These are phyloP conservation scores for Melierax canorus DNA, from an alignment of 2,113 vertebrate species.

Conservation along the genomic window DNA sequence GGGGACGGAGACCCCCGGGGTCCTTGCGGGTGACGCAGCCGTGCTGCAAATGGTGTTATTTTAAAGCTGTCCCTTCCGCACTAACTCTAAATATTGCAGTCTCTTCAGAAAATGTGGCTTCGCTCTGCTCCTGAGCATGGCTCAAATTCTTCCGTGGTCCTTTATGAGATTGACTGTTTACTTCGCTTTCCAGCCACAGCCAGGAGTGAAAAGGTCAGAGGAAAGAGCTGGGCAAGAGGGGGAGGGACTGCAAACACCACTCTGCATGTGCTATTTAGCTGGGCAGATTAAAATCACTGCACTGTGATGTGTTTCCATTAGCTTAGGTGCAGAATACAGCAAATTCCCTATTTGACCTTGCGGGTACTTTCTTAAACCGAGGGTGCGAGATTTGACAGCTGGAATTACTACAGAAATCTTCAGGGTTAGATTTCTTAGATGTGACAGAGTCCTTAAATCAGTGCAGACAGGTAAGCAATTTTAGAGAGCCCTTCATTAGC, in stretches of 20 bases:
- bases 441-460: background rate
- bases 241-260: background rate
- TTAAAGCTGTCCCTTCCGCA: background rate
- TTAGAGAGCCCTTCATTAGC: background rate
- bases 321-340: background rate
- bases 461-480: background rate
- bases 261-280: background rate
- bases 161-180: background rate
- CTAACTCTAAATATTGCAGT: background rate
- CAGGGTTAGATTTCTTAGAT: background rate
- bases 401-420: background rate
- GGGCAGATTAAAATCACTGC: background rate
- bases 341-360: background rate
- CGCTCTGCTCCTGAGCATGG: background rate
- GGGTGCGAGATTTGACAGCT: background rate
- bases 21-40: rapidly evolving
- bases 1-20: background rate
- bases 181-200: background rate
- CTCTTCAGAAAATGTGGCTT: background rate
- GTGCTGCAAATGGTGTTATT: background rate
- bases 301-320: background rate
- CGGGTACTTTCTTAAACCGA: background rate
- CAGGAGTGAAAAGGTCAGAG: background rate
- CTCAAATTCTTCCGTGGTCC: background rate
- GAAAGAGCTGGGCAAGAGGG: background rate